phyloP scores from a whole-genome alignment of 2,888 invertebrate species.

The Sarcophaga carnaria region DNA sequence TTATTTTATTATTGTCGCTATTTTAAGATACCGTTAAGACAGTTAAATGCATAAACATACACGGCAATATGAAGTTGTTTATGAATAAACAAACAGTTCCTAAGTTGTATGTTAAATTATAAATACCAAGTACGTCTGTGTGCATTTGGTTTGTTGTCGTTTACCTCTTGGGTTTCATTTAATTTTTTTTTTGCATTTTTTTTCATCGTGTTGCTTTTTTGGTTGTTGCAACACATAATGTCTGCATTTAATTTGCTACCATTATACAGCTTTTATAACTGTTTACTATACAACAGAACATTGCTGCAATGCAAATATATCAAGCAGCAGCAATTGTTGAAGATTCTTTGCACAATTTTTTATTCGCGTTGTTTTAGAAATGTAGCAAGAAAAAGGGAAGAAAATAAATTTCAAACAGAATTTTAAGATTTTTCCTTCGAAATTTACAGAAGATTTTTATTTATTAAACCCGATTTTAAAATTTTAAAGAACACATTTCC shows the following conservation, averaged over 20 bases:
- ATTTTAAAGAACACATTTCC: no score
- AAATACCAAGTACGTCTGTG: constrained; percentile 20
- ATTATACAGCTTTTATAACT: constrained; percentile 48
- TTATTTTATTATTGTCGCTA: constrained; percentile 4
- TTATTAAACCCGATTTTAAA: no score
- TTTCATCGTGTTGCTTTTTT: not conserved
- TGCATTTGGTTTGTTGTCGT: constrained; percentile 35
- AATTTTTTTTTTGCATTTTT: not conserved
- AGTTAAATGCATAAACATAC: constrained; percentile 51
- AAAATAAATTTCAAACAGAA: no score
- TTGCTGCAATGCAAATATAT: not conserved
- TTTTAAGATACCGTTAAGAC: constrained; percentile 38
- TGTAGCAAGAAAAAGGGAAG: no score
- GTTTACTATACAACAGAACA: constrained; percentile 30
- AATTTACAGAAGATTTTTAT: no score
- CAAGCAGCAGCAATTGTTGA: not conserved
- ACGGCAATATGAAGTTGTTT: constrained; percentile 10
- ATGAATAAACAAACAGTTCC: constrained; percentile 50
- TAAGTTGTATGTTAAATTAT: constrained; percentile 61
- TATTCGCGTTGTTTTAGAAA: no score
- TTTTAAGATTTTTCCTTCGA: no score
- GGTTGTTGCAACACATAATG: constrained; percentile 51
- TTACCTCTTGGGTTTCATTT: constrained; percentile 9
- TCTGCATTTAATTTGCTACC: constrained; percentile 66
- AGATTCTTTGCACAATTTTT: no score